Evolutionary conservation across 2,888 invertebrate species (phyloP).

Genomic region (Alcis repandata): DNA sequence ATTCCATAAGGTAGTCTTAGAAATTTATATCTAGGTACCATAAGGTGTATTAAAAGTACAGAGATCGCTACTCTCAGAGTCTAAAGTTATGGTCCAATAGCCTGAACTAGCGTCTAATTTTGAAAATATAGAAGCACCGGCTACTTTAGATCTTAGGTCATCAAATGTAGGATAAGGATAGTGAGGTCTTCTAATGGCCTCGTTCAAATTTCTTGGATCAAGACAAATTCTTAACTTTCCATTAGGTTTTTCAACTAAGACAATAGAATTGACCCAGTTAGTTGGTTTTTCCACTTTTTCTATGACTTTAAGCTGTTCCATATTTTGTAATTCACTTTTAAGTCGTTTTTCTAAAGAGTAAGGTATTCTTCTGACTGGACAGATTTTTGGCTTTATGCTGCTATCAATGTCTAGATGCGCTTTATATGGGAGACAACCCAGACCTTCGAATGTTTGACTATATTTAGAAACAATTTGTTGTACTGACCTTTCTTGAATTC

Average conservation of each 20-base stretch:
- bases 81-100: neutral
- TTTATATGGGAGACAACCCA: conserved; percentile 5
- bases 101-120: conserved; percentile 6
- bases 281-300: conserved; percentile 7
- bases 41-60: conserved; percentile 5
- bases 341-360: neutral
- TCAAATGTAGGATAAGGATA: neutral
- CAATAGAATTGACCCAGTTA: conserved; percentile 1
- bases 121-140: neutral
- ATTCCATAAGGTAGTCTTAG: conserved; percentile 2
- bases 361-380: neutral
- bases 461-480: conserved; percentile 8
- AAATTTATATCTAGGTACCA: conserved; percentile 15
- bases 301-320: conserved; percentile 8
- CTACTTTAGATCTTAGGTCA: neutral
- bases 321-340: neutral
- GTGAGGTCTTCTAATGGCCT: neutral
- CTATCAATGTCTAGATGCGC: conserved; percentile 11
- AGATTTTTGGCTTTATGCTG: neutral
- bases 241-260: conserved; percentile 9
- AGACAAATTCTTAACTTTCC: conserved; percentile 9
- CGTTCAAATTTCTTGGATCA: neutral
- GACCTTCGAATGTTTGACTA: neutral
- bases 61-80: neutral
- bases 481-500: conserved; percentile 9